Evolutionary conservation across 2,797 vertebrate species (phyloP).

Genomic region (Synaphobranchus kaupii): DNA sequence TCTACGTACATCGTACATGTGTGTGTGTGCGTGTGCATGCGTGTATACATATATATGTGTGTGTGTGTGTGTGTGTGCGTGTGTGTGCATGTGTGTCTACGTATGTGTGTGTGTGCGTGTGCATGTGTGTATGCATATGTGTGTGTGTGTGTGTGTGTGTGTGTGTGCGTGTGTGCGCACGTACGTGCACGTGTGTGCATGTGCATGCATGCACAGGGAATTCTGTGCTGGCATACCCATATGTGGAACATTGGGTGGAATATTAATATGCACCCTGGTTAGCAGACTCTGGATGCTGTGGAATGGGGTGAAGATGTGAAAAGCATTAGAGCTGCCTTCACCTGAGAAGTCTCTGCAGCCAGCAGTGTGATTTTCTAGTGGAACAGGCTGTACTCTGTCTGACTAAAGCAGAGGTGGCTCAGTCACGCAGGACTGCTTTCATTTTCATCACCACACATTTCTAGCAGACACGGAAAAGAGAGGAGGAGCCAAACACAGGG

Average conservation of each 20-base stretch:
- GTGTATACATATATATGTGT: no score
- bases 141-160: background rate
- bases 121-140: background rate
- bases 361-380: background rate
- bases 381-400: slow-evolving; percentile 12
- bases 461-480: slow-evolving; percentile 14
- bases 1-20: no score
- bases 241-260: no score
- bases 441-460: background rate
- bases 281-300: background rate
- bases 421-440: background rate
- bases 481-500: slow-evolving; percentile 8
- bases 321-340: background rate
- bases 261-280: no score
- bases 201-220: no score
- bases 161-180: no score
- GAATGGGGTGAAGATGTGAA: background rate
- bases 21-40: no score
- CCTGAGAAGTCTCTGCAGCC: background rate
- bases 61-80: no score
- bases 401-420: background rate
- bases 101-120: background rate
- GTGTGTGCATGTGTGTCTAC: no score
- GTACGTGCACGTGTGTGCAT: no score
- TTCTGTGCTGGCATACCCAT: no score